Evolutionary conservation across 2,113 vertebrate genomes (phyloP).

Genomic region (Thunnus thynnus): DNA sequence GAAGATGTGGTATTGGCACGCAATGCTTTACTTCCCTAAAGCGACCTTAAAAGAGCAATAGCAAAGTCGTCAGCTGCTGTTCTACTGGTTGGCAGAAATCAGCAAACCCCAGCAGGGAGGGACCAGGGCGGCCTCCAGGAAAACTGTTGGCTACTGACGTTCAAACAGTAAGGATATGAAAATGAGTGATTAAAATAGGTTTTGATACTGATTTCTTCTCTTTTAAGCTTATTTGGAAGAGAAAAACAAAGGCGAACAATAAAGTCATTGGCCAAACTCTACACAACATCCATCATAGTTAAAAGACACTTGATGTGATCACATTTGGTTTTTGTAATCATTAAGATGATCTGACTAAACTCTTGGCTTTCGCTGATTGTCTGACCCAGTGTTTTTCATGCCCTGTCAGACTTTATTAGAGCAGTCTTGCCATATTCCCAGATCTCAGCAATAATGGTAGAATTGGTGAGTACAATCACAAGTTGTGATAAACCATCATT

Average conservation of each 20-base stretch:
- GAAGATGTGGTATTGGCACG: conserved; percentile 64
- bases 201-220: background rate
- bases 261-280: background rate
- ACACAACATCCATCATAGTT: background rate
- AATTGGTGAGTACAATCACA: background rate
- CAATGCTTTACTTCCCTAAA: conserved; percentile 43
- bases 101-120: conserved; percentile 4
- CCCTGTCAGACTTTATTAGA: background rate
- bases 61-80: background rate
- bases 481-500: no score
- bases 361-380: background rate
- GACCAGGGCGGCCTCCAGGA: background rate
- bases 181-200: background rate
- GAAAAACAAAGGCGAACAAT: background rate
- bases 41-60: background rate
- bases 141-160: background rate
- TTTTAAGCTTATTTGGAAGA: background rate
- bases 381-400: background rate
- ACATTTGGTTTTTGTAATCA: background rate
- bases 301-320: background rate
- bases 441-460: background rate
- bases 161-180: background rate
- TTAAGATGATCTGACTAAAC: background rate
- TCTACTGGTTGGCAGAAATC: background rate
- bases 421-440: background rate